Conservation (phyloP, 2,113 vertebrate species). For the Trematocara variabile region DNA sequence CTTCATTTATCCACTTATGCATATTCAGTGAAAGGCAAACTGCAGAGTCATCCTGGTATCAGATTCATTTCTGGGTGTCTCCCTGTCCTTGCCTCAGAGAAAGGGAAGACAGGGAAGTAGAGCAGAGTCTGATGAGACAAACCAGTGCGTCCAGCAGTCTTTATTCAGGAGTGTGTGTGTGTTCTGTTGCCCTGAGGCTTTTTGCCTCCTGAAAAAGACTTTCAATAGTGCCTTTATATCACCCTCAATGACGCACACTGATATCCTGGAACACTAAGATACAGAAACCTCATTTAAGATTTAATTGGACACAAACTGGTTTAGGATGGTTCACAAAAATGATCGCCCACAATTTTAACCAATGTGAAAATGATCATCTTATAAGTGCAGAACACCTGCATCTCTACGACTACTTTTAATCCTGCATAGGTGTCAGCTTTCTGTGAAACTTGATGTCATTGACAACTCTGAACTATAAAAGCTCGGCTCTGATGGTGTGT, state of each 20-base stretch:
- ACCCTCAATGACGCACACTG: background rate
- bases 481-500: background rate
- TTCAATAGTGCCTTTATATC: slow-evolving; percentile 19
- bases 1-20: slow-evolving; percentile 21
- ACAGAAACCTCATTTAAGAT: background rate
- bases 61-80: slow-evolving; percentile 28
- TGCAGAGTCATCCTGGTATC: slow-evolving; percentile 48
- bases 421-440: slow-evolving; percentile 13
- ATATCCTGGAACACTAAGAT: background rate
- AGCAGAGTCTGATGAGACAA: slow-evolving; percentile 1
- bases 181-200: background rate
- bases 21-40: slow-evolving; percentile 49
- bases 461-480: slow-evolving; percentile 18
- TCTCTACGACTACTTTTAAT: background rate
- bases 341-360: background rate
- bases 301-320: background rate
- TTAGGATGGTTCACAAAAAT: background rate
- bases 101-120: background rate
- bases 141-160: background rate
- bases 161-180: slow-evolving; percentile 1
- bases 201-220: slow-evolving; percentile 9
- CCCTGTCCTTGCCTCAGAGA: background rate
- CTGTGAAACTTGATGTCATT: slow-evolving; percentile 16
- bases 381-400: background rate
- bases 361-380: background rate